Evolutionary conservation across 1,140 invertebrate genomes (phyloP).

Genomic region (Caenorhabditis latens): DNA sequence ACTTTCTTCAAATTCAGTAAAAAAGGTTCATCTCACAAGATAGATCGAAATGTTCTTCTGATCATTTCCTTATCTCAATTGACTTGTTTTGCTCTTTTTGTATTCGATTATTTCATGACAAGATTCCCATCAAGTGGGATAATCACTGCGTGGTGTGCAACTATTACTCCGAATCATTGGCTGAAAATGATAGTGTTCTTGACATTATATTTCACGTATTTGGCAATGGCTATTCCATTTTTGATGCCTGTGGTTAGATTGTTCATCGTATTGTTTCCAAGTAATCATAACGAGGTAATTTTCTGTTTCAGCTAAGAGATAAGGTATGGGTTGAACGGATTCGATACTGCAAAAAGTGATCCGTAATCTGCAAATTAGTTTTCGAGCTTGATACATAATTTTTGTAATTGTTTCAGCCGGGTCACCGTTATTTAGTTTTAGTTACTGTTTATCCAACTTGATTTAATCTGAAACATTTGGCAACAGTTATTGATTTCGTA

Average conservation of each 20-base stretch:
- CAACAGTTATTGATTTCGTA: too few relatives aligned
- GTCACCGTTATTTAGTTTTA: too few relatives aligned
- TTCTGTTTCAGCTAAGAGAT: background rate
- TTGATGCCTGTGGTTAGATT: background rate
- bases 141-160: background rate
- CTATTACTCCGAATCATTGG: slow-evolving; percentile 25
- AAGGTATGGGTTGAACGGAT: too few relatives aligned
- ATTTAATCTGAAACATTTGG: too few relatives aligned
- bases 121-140: background rate
- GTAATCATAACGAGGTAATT: background rate
- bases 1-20: background rate
- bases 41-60: background rate
- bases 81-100: background rate
- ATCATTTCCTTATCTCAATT: background rate
- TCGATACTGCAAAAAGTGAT: too few relatives aligned
- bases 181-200: slow-evolving; percentile 5
- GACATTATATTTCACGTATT: slow-evolving; percentile 1
- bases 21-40: background rate
- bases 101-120: slow-evolving; percentile 29
- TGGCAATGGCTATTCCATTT: slow-evolving; percentile 11
- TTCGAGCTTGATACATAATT: too few relatives aligned
- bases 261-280: background rate
- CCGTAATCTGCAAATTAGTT: too few relatives aligned
- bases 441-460: too few relatives aligned
- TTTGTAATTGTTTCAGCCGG: too few relatives aligned